A percentile compares a stretch with the other conserved stretches of the same genome.
These are phyloP conservation scores for Acipenser transmontanus DNA, from an alignment of 2,797 vertebrate species.

Conservation along the genomic window DNA sequence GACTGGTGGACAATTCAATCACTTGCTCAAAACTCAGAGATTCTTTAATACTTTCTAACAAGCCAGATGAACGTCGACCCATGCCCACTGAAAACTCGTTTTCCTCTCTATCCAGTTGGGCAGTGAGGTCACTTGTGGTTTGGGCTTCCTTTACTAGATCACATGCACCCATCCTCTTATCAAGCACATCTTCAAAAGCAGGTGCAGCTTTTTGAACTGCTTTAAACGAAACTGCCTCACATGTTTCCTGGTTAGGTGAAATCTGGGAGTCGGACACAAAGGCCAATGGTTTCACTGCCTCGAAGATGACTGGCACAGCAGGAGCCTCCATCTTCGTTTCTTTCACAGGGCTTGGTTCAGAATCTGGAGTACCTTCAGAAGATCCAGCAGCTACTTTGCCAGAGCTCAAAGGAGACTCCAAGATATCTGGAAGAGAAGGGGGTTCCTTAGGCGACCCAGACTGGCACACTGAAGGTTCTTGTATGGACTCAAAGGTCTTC, in stretches of 20 bases:
- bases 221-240: conserved; percentile 53
- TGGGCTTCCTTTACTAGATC: conserved; percentile 85
- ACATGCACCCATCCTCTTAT: conserved; percentile 75
- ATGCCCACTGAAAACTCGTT: conserved; percentile 39
- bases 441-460: conserved; percentile 63
- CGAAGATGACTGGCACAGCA: conserved; percentile 43
- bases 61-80: conserved; percentile 41
- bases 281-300: conserved; percentile 68
- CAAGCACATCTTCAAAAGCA: conserved; percentile 51
- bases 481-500: conserved; percentile 51
- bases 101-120: conserved; percentile 40
- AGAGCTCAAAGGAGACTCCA: conserved; percentile 76
- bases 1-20: conserved; percentile 16
- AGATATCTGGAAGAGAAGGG: conserved; percentile 82
- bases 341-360: conserved; percentile 54
- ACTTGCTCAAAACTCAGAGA: conserved; percentile 36
- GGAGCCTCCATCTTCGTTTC: no score
- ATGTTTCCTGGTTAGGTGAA: conserved; percentile 58
- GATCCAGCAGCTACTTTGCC: conserved; percentile 61
- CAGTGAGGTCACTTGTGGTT: conserved; percentile 47
- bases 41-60: conserved; percentile 38
- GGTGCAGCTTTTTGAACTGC: conserved; percentile 33
- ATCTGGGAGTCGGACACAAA: conserved; percentile 69
- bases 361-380: conserved; percentile 58
- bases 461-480: conserved; percentile 57